Evolutionary conservation across 2,888 invertebrate genomes (phyloP).

Genomic region (Polia nebulosa): DNA sequence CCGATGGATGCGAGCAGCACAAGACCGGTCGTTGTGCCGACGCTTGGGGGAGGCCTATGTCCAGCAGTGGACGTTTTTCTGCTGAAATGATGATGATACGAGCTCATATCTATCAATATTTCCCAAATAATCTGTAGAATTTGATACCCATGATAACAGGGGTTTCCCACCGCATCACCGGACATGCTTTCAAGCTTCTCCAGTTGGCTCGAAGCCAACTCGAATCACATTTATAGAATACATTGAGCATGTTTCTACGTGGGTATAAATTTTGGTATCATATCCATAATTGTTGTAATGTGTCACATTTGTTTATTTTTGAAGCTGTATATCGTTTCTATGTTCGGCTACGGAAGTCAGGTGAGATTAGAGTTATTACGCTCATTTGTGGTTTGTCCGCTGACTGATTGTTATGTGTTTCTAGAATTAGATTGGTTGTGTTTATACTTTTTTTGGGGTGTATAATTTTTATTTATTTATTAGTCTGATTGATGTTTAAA

Average conservation of each 20-base stretch:
- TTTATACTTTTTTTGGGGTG: neutral
- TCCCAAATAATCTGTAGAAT: conserved; percentile 17
- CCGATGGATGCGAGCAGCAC: no score
- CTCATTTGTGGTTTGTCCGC: conserved; percentile 19
- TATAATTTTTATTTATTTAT: no score
- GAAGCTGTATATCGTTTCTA: conserved; percentile 33
- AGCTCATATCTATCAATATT: neutral
- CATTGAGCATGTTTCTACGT: conserved; percentile 51
- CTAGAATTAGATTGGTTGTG: neutral
- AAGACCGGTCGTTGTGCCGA: no score
- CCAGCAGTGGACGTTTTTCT: no score
- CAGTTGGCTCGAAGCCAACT: conserved; percentile 72
- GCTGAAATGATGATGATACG: no score
- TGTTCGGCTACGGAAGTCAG: conserved; percentile 18
- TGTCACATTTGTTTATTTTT: conserved; percentile 40
- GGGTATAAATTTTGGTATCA: conserved; percentile 45
- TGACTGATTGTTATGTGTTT: conserved; percentile 24
- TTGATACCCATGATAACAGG: conserved; percentile 54
- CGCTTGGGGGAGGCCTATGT: no score
- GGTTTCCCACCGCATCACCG: conserved; percentile 71
- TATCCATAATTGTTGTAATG: conserved; percentile 46
- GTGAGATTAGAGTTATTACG: conserved; percentile 17
- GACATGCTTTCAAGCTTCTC: conserved; percentile 57
- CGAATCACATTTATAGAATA: conserved; percentile 63
- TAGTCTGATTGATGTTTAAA: no score